Percentiles rank a stretch among this genome's conserved stretches.
Conservation (phyloP, 2,113 vertebrate species). For the Rallus limicola region DNA sequence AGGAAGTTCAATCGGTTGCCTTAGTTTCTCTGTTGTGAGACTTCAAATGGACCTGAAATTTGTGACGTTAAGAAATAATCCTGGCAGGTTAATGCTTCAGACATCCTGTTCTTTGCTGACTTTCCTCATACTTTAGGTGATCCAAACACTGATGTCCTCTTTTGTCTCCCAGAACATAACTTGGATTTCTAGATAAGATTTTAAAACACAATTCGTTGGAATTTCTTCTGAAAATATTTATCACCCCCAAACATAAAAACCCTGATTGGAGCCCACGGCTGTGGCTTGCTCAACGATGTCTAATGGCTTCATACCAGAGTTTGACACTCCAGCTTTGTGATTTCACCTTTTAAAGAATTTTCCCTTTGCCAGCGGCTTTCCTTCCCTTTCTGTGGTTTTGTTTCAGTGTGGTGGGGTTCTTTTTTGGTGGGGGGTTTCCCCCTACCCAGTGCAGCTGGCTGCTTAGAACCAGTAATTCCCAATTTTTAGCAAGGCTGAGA, state of each 20-base stretch:
- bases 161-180: slow-evolving; percentile 5
- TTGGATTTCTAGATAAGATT: not conserved
- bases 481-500: not conserved
- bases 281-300: not conserved
- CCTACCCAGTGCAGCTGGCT: not conserved
- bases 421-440: not conserved
- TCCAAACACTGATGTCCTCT: slow-evolving; percentile 22
- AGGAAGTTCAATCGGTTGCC: slow-evolving; percentile 2
- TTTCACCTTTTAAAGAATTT: not conserved
- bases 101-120: slow-evolving; percentile 28
- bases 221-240: not conserved
- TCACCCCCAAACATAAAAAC: not conserved
- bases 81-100: slow-evolving; percentile 40
- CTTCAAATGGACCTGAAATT: slow-evolving; percentile 59
- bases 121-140: slow-evolving; percentile 1
- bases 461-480: not conserved
- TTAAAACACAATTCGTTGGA: not conserved
- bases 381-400: not conserved
- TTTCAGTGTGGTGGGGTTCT: not conserved
- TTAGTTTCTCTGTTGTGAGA: slow-evolving; percentile 52
- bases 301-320: not conserved
- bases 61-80: slow-evolving; percentile 23
- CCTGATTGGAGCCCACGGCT: accelerated
- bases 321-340: not conserved
- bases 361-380: not conserved